phyloP scores from a whole-genome alignment of 2,888 invertebrate species.

The Pollenia griseotomentosa region DNA sequence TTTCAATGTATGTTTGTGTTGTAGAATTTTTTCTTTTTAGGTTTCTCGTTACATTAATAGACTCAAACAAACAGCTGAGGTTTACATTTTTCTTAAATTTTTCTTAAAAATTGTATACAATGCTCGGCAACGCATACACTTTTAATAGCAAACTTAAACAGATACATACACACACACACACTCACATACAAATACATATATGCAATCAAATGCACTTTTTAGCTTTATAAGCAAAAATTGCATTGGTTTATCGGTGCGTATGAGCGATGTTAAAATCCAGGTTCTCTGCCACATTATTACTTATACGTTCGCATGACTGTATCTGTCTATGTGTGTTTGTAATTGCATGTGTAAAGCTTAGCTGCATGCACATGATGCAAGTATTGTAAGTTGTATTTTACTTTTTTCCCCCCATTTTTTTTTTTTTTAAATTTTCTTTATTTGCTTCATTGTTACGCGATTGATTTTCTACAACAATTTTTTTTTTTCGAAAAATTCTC shows the following conservation, averaged over 20 bases:
- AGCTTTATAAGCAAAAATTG: conserved; percentile 59
- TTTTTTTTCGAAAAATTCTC: neutral
- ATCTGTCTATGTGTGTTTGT: neutral
- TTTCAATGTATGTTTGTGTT: conserved; percentile 5
- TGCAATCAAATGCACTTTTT: conserved; percentile 50
- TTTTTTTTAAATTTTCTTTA: conserved; percentile 35
- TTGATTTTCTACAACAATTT: conserved; percentile 65
- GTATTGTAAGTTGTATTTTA: conserved; percentile 28
- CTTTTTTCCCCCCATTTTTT: conserved; percentile 7
- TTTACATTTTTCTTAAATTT: conserved; percentile 62
- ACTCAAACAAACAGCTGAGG: conserved; percentile 72
- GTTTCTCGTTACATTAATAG: conserved; percentile 62
- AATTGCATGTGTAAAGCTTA: neutral
- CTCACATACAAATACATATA: neutral
- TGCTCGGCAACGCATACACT: neutral
- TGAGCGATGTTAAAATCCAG: conserved; percentile 57
- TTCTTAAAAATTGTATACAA: conserved; percentile 31
- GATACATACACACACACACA: neutral
- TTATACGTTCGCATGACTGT: conserved; percentile 31
- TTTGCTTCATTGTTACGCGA: conserved; percentile 69
- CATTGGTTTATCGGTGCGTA: conserved; percentile 64
- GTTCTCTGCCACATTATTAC: conserved; percentile 43
- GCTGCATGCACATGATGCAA: conserved; percentile 22
- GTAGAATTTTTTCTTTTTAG: conserved; percentile 1
- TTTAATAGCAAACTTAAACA: too few relatives aligned